These are phyloP conservation scores for Camelus bactrianus DNA, from an alignment of 2,113 vertebrate genomes.

Conservation along the genomic window DNA sequence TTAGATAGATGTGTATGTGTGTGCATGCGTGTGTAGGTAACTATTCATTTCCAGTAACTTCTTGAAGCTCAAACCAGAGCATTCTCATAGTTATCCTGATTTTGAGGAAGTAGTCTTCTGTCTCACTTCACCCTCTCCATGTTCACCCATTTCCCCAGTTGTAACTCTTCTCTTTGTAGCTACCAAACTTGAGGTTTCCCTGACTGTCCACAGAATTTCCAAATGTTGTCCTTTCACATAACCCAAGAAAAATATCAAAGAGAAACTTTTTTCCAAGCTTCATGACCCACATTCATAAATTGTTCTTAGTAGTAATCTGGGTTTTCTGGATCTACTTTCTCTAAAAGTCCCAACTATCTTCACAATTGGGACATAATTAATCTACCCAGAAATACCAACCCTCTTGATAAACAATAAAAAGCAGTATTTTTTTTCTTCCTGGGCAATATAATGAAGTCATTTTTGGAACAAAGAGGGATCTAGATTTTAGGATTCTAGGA, in stretches of 20 bases:
- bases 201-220: constrained; percentile 2
- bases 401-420: not conserved
- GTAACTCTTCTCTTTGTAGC: not conserved
- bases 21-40: not conserved
- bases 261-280: not conserved
- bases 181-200: not conserved
- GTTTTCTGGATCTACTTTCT: constrained; percentile 20
- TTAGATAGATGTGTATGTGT: not conserved
- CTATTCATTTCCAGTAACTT: constrained; percentile 50
- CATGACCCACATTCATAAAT: not conserved
- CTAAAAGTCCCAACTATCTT: not conserved
- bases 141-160: not conserved
- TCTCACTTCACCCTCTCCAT: not conserved
- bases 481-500: not conserved
- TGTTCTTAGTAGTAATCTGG: not conserved
- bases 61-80: constrained; percentile 61
- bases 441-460: not conserved
- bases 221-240: not conserved
- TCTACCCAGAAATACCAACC: not conserved
- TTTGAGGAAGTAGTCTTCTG: constrained; percentile 51
- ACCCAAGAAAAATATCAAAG: not conserved
- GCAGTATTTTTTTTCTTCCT: constrained; percentile 32
- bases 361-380: not conserved
- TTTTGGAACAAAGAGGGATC: not conserved
- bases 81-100: not conserved